Evolutionary conservation across 2,888 invertebrate genomes (phyloP).

Genomic region (Parascotia fuliginaria): DNA sequence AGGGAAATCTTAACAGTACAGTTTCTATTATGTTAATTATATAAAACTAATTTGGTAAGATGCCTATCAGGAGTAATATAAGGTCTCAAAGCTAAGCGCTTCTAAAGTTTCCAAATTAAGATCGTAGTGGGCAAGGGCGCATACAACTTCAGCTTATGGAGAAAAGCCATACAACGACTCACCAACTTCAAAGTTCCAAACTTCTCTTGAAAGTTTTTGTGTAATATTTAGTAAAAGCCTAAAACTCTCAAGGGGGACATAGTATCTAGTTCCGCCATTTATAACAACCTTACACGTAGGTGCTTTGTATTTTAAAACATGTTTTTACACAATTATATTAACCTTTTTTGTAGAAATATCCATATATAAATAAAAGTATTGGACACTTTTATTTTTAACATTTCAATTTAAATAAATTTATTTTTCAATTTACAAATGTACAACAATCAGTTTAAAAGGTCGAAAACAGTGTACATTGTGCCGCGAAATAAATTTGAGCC

Average conservation of each 20-base stretch:
- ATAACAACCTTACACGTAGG: conserved; percentile 4
- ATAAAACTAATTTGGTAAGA: conserved; percentile 30
- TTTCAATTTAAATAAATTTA: conserved; percentile 29
- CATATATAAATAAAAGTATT: not conserved
- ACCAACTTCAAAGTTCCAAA: conserved; percentile 24
- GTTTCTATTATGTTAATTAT: conserved; percentile 26
- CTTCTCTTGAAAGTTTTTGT: conserved; percentile 32
- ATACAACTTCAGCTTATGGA: conserved; percentile 34
- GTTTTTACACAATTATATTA: not conserved
- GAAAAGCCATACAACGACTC: conserved; percentile 19
- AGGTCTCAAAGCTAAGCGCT: conserved; percentile 28
- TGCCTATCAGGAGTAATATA: conserved; percentile 28
- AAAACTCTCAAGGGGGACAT: conserved; percentile 22
- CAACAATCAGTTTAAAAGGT: conserved; percentile 40
- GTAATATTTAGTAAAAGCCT: conserved; percentile 41
- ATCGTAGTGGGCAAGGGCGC: conserved; percentile 31
- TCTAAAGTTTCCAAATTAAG: conserved; percentile 42
- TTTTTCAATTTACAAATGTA: conserved; percentile 34
- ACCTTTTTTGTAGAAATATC: too few species aligned
- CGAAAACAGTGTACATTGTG: conserved; percentile 19
- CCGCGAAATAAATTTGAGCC: conserved; percentile 33
- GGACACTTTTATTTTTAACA: not conserved
- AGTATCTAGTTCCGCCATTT: conserved; percentile 7
- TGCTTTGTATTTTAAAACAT: not conserved
- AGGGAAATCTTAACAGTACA: conserved; percentile 1